phyloP scores from a whole-genome alignment of 2,113 vertebrate genomes.

The Colinus virginianus region DNA sequence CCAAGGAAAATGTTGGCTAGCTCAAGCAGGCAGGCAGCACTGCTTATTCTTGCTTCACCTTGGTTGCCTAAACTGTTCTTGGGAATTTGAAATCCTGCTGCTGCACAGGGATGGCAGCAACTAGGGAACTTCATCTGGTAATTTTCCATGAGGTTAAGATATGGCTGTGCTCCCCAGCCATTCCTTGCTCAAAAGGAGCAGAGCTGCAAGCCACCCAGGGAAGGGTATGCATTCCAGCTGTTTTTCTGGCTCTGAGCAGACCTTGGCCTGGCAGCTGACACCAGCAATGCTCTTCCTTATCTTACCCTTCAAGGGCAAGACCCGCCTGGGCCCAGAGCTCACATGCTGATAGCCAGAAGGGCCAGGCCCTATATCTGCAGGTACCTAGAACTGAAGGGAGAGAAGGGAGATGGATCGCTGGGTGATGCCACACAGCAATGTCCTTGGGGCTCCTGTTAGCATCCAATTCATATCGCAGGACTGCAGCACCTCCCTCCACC shows the following conservation, averaged over 20 bases:
- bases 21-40: background rate
- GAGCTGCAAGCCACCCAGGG: background rate
- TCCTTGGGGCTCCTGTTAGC: background rate
- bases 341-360: background rate
- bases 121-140: background rate
- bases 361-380: background rate
- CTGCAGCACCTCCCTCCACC: background rate
- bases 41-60: background rate
- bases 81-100: background rate
- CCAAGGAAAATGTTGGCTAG: background rate
- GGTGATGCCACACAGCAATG: background rate
- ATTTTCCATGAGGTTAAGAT: background rate
- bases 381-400: background rate
- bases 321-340: background rate
- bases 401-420: background rate
- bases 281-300: background rate
- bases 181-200: background rate
- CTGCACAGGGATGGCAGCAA: background rate
- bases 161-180: accelerated
- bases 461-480: background rate
- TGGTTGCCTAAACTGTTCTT: background rate
- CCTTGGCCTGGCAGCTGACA: no score
- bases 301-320: background rate
- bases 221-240: background rate
- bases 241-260: background rate